Evolutionary conservation across 2,113 vertebrate species (phyloP), one percentile per base, ranked within the genome.

Genomic region (Cromileptes altivelis): DNA sequence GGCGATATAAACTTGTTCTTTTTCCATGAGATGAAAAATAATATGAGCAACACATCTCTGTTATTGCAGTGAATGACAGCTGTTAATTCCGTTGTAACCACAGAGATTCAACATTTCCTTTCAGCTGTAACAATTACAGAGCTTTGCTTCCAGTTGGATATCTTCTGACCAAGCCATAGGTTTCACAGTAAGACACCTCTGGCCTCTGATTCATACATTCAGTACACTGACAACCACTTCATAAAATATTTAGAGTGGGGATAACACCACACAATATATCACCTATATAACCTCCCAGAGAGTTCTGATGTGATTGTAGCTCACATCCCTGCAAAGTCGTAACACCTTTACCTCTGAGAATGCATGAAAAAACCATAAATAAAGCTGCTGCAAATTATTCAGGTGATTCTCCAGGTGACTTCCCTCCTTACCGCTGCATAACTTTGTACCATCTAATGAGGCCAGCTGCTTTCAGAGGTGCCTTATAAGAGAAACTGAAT

Each of bases 401-500:
- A 37, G 63, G 30, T 71, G 70, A 70, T 57, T 14, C 63, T 27
- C 72, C 72, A 37, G 63, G 40, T 71, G 70, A 70, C 50, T 10
- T 30, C 45, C 55, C 58, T 45, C 42, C 4, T 47, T 49, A 65
- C 70, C 33, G 33, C 53, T 21, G 3, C 30, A 58, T 49, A 65
- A 47, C 57, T 50, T 33, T 55, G 52, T 42, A 1, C 25, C 21
- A 1, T 72, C 62, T 74, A 85, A 87, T 45, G 73, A 85, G 91
- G 80, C 64, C 85, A 82, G 65, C 53, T 74, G 68, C 67, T 58
- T 18, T 23, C 30, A 40, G 57, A 79, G 81, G 47, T 75, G 80
- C 52, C 86, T 80, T 73, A 57, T 70, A 71, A 75, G 85, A 81
- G 85, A 82, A 87, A 87, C 78, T 61, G 23, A 83, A 72, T 45